Evolutionary conservation across 2,888 invertebrate genomes (phyloP).

Genomic region (Eupithecia subumbrata): DNA sequence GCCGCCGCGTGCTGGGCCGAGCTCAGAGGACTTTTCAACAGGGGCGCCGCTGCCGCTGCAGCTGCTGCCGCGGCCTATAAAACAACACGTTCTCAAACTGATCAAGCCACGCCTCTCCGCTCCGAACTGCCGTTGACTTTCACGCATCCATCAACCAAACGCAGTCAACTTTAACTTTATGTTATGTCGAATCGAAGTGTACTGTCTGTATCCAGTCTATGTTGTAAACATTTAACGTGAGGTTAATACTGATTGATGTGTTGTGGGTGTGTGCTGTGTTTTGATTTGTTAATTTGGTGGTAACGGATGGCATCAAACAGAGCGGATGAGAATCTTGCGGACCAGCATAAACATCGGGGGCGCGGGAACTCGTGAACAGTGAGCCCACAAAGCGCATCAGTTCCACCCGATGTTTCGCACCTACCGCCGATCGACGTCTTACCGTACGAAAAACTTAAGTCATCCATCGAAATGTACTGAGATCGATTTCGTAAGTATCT

Average conservation of each 20-base stretch:
- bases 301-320: constrained; percentile 12
- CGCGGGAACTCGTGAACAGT: constrained; percentile 55
- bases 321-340: constrained; percentile 20
- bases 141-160: background rate
- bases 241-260: background rate
- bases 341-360: constrained; percentile 8
- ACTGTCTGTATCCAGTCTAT: background rate
- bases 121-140: constrained; percentile 11
- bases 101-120: background rate
- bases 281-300: constrained; percentile 8
- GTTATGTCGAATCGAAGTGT: constrained; percentile 2
- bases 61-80: constrained; percentile 85
- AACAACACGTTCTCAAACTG: constrained; percentile 8
- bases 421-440: constrained; percentile 33
- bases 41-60: constrained; percentile 90
- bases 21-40: constrained; percentile 93
- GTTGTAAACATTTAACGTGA: background rate
- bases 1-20: constrained; percentile 94
- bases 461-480: constrained; percentile 23
- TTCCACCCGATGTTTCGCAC: constrained; percentile 47
- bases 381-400: constrained; percentile 67
- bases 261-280: constrained; percentile 24
- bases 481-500: constrained; percentile 23
- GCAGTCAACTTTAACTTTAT: no score
- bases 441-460: constrained; percentile 29